Percentiles rank a stretch among this genome's conserved stretches.
Evolutionary conservation across 2,113 vertebrate species (phyloP).

Genomic region (Oncorhynchus gorbuscha): DNA sequence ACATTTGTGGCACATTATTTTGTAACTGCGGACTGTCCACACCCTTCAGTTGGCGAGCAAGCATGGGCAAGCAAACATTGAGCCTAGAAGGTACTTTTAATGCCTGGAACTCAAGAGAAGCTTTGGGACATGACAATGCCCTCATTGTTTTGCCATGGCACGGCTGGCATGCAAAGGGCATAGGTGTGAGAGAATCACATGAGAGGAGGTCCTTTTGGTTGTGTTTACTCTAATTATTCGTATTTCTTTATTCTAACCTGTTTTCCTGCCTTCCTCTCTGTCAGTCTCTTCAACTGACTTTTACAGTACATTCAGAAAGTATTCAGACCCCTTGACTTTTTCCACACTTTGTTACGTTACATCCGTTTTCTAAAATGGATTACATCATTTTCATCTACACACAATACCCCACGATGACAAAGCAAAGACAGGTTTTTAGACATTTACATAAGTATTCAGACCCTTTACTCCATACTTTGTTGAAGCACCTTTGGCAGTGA

Average conservation of each 20-base stretch:
- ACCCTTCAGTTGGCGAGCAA: constrained; percentile 7
- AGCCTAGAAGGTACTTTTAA: constrained; percentile 46
- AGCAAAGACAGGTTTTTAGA: no score
- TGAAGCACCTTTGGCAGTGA: no score
- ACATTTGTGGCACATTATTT: constrained; percentile 54
- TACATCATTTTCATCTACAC: no score
- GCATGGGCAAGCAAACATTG: constrained; percentile 50
- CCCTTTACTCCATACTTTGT: no score
- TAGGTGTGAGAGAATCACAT: no score
- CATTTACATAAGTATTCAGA: no score
- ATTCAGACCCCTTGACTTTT: no score
- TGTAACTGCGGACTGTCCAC: background rate
- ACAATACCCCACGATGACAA: no score
- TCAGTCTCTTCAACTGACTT: background rate
- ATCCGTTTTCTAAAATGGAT: no score
- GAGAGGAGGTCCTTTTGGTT: background rate
- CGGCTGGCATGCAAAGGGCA: constrained; percentile 20
- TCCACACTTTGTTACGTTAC: no score
- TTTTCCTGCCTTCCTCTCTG: constrained; percentile 2
- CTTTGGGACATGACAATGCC: constrained; percentile 51
- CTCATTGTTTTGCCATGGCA: constrained; percentile 35
- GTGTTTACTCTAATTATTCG: background rate
- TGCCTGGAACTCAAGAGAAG: constrained; percentile 50
- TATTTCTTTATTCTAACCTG: background rate
- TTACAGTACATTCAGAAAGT: no score